A percentile compares a stretch with the other conserved stretches of the same genome.
Conservation (phyloP, 2,113 vertebrate genomes). For the Hemiprocne comata region DNA sequence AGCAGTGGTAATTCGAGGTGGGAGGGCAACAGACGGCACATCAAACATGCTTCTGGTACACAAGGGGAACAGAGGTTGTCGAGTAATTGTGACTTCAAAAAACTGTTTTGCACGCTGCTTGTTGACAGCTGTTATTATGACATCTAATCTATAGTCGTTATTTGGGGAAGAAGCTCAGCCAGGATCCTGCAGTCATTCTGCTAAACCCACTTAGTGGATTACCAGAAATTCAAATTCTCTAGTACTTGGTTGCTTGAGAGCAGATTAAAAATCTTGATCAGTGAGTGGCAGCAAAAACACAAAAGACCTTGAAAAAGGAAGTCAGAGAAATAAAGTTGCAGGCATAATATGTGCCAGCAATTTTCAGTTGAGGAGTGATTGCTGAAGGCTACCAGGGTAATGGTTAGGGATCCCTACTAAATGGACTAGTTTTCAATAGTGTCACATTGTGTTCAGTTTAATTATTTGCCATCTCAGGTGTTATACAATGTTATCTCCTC, state of each 20-base stretch:
- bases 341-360: background rate
- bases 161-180: background rate
- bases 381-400: background rate
- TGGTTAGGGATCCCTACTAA: background rate
- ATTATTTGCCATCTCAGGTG: background rate
- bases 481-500: background rate
- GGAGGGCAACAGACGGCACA: background rate
- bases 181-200: background rate
- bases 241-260: background rate
- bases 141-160: background rate
- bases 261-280: background rate
- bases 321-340: background rate
- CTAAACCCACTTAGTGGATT: background rate
- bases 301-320: background rate
- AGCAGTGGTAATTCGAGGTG: background rate
- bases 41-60: background rate
- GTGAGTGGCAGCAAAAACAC: background rate
- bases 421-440: background rate
- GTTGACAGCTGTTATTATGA: slow-evolving; percentile 42
- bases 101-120: background rate
- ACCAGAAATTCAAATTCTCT: background rate
- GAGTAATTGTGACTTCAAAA: slow-evolving; percentile 31
- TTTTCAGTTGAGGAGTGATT: background rate
- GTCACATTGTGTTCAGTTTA: background rate
- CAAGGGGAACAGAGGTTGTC: background rate